These are phyloP conservation scores for Neosalanx taihuensis DNA, from an alignment of 2,797 vertebrate genomes.

Conservation along the genomic window DNA sequence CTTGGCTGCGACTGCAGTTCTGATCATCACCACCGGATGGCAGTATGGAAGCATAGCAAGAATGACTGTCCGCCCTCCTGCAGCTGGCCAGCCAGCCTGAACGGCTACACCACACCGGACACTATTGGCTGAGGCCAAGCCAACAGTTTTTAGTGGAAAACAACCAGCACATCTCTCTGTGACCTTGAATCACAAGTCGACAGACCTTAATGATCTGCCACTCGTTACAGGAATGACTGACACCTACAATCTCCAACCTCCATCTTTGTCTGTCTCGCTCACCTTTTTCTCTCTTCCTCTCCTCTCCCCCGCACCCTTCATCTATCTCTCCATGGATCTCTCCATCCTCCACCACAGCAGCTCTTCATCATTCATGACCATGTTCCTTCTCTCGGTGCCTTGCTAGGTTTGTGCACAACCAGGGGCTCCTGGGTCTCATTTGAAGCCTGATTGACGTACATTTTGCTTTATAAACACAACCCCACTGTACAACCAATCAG, in stretches of 20 bases:
- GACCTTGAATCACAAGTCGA: constrained; percentile 42
- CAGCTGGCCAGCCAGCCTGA: neutral
- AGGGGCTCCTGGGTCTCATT: constrained; percentile 10
- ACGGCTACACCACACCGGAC: neutral
- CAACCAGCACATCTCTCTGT: constrained; percentile 19
- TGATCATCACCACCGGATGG: constrained; percentile 59
- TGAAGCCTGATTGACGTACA: neutral
- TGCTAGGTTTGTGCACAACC: constrained; percentile 11
- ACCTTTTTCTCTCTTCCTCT: neutral
- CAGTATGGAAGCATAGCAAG: constrained; percentile 36
- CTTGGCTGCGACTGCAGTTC: constrained; percentile 15
- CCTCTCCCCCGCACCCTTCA: neutral
- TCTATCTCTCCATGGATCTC: constrained; percentile 10
- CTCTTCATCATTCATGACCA: constrained; percentile 3
- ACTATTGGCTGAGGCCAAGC: no score
- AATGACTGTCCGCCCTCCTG: constrained; percentile 13
- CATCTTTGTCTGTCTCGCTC: neutral
- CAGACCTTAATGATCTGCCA: constrained; percentile 6
- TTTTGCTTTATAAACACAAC: no score
- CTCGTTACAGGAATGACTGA: constrained; percentile 5
- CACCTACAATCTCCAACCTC: neutral
- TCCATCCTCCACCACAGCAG: constrained; percentile 21
- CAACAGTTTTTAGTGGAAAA: neutral
- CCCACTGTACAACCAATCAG: no score
- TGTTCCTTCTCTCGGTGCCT: constrained; percentile 49